phyloP scores from a whole-genome alignment of 2,888 invertebrate genomes.

The Fragum fragum region DNA sequence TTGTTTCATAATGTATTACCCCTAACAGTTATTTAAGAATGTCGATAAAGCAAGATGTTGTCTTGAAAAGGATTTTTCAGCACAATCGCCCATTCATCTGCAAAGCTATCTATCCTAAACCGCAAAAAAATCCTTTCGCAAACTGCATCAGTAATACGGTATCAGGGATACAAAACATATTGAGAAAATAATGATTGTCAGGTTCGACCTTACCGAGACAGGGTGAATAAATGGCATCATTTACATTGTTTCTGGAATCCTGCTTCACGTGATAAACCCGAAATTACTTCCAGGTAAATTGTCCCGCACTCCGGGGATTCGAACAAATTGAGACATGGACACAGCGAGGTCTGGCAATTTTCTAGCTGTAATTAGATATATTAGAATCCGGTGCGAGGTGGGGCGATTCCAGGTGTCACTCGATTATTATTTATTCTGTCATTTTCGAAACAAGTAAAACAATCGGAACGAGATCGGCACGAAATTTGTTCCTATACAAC shows the following conservation, averaged over 20 bases:
- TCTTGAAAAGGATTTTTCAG: too few relatives aligned
- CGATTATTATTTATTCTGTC: slow-evolving; percentile 26
- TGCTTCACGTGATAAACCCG: slow-evolving; percentile 5
- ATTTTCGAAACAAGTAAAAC: slow-evolving; percentile 6
- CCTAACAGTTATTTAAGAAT: too few relatives aligned
- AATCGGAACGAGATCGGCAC: slow-evolving; percentile 1
- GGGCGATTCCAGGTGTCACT: slow-evolving; percentile 23
- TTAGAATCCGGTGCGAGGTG: slow-evolving; percentile 19
- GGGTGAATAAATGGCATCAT: neutral
- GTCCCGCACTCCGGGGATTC: slow-evolving; percentile 20
- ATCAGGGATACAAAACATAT: too few relatives aligned
- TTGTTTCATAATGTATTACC: too few relatives aligned
- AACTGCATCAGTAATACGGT: too few relatives aligned
- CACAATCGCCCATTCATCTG: too few relatives aligned
- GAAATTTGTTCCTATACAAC: slow-evolving; percentile 38
- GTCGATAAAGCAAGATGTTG: too few relatives aligned
- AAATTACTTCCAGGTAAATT: slow-evolving; percentile 31
- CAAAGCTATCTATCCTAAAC: too few relatives aligned
- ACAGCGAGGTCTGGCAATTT: slow-evolving; percentile 14
- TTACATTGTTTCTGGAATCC: neutral
- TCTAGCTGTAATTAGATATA: slow-evolving; percentile 27
- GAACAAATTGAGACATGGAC: slow-evolving; percentile 34
- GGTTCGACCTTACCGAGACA: neutral
- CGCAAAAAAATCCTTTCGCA: too few relatives aligned
- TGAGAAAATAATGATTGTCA: too few relatives aligned